These are phyloP conservation scores for Halictus ligatus DNA, from an alignment of 2,888 invertebrate genomes.

Conservation along the genomic window DNA sequence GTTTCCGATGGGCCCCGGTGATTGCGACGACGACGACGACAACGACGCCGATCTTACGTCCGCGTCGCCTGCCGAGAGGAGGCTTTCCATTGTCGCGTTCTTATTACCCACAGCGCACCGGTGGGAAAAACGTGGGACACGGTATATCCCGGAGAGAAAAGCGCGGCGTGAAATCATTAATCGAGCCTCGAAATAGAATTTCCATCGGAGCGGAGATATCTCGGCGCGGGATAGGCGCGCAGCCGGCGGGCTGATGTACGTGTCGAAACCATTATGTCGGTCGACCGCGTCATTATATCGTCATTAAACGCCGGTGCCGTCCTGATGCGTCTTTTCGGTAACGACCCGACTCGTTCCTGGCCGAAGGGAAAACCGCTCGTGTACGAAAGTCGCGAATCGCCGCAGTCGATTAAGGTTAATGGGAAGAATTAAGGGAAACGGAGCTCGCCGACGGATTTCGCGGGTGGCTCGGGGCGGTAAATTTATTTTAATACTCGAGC, in stretches of 20 bases:
- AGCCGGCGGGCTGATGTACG: slow-evolving; percentile 44
- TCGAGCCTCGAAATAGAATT: slow-evolving; percentile 22
- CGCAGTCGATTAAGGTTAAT: slow-evolving; percentile 80
- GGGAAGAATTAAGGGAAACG: slow-evolving; percentile 68
- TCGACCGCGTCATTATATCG: slow-evolving; percentile 71
- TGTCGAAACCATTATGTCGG: slow-evolving; percentile 68
- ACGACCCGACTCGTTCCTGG: slow-evolving; percentile 61
- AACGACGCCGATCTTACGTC: background rate
- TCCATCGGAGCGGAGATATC: slow-evolving; percentile 8
- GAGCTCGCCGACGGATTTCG: slow-evolving; percentile 26
- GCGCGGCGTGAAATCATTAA: slow-evolving; percentile 17
- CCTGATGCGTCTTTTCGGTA: slow-evolving; percentile 69
- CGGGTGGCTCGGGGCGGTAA: slow-evolving; percentile 39
- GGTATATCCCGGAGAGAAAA: background rate
- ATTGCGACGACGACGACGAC: background rate
- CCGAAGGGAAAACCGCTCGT: slow-evolving; percentile 48
- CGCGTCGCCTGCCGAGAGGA: background rate
- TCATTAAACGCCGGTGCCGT: slow-evolving; percentile 65
- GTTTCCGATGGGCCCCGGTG: background rate
- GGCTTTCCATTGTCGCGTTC: background rate
- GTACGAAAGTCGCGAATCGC: slow-evolving; percentile 70
- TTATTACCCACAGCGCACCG: background rate
- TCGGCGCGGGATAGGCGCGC: slow-evolving; percentile 25
- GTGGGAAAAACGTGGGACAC: background rate
- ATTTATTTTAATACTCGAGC: slow-evolving; percentile 15